Conservation (phyloP, 2,888 invertebrate species). For the Thereva unica region DNA sequence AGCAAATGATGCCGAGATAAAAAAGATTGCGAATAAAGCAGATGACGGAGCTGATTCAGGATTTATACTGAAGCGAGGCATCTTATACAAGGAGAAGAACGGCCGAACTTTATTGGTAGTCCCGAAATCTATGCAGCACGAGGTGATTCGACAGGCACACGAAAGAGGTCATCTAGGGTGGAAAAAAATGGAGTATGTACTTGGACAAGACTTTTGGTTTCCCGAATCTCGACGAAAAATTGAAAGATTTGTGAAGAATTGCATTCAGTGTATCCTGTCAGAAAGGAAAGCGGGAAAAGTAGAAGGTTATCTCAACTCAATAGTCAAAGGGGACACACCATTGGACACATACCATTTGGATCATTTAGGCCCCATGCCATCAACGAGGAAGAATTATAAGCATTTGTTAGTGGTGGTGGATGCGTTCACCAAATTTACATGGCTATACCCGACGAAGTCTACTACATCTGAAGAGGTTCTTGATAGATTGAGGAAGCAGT, state of each 20-base stretch:
- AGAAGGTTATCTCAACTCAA: slow-evolving; percentile 47
- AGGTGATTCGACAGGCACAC: background rate
- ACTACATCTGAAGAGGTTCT: background rate
- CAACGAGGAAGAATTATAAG: slow-evolving; percentile 45
- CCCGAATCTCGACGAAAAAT: background rate
- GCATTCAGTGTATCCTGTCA: background rate
- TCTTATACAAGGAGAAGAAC: slow-evolving; percentile 6
- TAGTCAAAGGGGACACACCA: slow-evolving; percentile 47
- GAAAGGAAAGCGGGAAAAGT: slow-evolving; percentile 45
- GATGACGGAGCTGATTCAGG: background rate
- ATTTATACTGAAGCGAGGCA: background rate
- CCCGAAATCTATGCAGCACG: slow-evolving; percentile 13
- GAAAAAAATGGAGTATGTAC: background rate
- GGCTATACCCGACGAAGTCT: background rate
- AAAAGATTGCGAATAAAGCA: background rate
- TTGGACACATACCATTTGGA: slow-evolving; percentile 48
- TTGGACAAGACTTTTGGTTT: slow-evolving; percentile 5
- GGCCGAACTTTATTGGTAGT: slow-evolving; percentile 26
- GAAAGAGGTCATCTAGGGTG: slow-evolving; percentile 10
- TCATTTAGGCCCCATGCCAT: slow-evolving; percentile 48
- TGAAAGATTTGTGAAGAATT: slow-evolving; percentile 13
- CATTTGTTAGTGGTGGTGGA: slow-evolving; percentile 13
- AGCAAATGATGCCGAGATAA: background rate
- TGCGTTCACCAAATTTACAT: slow-evolving; percentile 1
- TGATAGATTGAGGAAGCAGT: background rate